Base-by-base conservation (phyloP, 2,888 invertebrate species). In the Cenopis cana region DNA sequence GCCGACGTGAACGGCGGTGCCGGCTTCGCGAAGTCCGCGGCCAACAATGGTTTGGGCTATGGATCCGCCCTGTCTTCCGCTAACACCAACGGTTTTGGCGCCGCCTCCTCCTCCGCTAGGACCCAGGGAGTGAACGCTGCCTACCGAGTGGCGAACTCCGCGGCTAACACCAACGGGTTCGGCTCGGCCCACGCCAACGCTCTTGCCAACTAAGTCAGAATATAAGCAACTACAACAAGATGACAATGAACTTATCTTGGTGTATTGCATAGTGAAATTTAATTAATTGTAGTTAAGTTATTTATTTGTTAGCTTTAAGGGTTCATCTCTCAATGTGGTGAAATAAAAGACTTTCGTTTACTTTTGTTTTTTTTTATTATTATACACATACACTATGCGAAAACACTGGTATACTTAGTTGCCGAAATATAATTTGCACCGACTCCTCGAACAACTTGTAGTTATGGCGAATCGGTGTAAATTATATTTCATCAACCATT, bases 161-260 rank as follows among this genome's bases (percentile, higher is more conserved):
- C 82, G 2, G 89, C 86, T 38, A 87, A 84, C 77, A 81, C 85
- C 14, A 78, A 76, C 46, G 86, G 87, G 38, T 78, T 74, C 66
- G 91, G 90, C 64, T 81, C 83, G 11, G 89, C 92, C 4, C 82
- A 79, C 50, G 88, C 93, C 68, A 85, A 88, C 69, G 90, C 92
- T 4, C 76, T 77, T 76, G 38, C 92, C 78, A 85, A 73, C 73
- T 73, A 75, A 62, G 68, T 55, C 69, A 56, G 65, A 57, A 46
- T 14, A 68, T 72, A 69, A 82, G 89, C 92, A 90, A 89, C 79
- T 80, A 91, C 87, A 86, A 82, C 84, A 91, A 89, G 93, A 92
- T 89, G 93, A 93, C 91, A 82, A 80, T 76, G 77, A 82, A 88
- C 90, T 93, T 93, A 90, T 93, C 93, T 90, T 89, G 86, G 72